Evolutionary conservation across 2,888 invertebrate genomes (phyloP).

Genomic region (Pterostichus niger): DNA sequence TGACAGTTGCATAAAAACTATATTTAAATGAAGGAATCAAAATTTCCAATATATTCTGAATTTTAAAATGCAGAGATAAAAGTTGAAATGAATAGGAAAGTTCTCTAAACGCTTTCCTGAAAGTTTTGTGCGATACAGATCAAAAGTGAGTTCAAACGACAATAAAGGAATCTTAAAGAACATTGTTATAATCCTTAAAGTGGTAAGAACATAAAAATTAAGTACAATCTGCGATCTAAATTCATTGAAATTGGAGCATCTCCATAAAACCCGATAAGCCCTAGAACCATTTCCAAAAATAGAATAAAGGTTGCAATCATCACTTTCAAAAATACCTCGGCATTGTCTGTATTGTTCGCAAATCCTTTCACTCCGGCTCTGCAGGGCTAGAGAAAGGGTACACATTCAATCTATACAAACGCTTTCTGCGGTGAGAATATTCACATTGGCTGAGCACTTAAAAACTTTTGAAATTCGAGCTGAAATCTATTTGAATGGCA

Average conservation of each 20-base stretch:
- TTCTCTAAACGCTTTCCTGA: too few relatives aligned
- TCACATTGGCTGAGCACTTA: conserved; percentile 58
- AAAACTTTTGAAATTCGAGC: conserved; percentile 63
- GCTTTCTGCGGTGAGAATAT: conserved; percentile 57
- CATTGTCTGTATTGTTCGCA: conserved; percentile 36
- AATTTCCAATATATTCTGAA: too few relatives aligned
- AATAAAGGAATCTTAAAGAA: conserved; percentile 21
- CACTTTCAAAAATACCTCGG: background rate
- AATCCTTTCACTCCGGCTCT: conserved; percentile 31
- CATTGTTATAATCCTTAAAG: background rate
- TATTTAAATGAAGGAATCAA: too few relatives aligned
- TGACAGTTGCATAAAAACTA: too few relatives aligned
- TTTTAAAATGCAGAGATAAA: too few relatives aligned
- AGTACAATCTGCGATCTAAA: conserved; percentile 14
- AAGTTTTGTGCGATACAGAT: background rate
- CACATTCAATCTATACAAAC: conserved; percentile 64
- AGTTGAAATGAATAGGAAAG: too few relatives aligned
- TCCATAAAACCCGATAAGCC: conserved; percentile 19
- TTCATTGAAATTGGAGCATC: conserved; percentile 15
- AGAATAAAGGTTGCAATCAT: conserved; percentile 27
- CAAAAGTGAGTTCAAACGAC: conserved; percentile 1
- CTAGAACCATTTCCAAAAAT: conserved; percentile 14
- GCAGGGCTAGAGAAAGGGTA: conserved; percentile 32
- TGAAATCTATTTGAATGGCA: conserved; percentile 64
- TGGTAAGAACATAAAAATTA: conserved; percentile 30